Evolutionary conservation across 2,113 vertebrate species (phyloP).

Genomic region (Notothenia rossii): DNA sequence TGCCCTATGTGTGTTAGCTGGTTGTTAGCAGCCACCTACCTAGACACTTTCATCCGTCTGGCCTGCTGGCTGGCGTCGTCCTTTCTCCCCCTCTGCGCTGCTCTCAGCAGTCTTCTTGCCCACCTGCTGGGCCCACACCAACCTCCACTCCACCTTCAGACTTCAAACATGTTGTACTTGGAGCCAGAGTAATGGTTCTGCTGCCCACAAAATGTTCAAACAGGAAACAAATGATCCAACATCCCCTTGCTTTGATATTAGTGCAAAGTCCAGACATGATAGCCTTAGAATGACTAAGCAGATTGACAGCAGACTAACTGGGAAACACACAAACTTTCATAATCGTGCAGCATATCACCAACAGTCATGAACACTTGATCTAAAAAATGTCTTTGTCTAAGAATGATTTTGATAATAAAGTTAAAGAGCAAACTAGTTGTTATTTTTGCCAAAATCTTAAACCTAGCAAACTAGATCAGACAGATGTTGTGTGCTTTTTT

Average conservation of each 20-base stretch:
- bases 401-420: too few species aligned
- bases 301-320: not conserved
- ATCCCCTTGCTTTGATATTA: constrained; percentile 16
- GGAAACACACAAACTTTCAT: not conserved
- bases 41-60: constrained; percentile 45
- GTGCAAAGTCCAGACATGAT: constrained; percentile 13
- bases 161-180: constrained; percentile 64
- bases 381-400: too few species aligned
- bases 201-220: constrained; percentile 24
- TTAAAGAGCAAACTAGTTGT: too few species aligned
- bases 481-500: constrained; percentile 51
- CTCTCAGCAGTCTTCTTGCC: constrained; percentile 63
- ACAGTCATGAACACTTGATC: too few species aligned
- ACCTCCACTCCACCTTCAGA: constrained; percentile 41
- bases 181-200: constrained; percentile 25
- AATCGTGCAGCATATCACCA: not conserved
- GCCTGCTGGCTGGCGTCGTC: constrained; percentile 45
- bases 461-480: too few species aligned
- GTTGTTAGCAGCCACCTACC: constrained; percentile 21
- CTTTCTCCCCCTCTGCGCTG: constrained; percentile 49
- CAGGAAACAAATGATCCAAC: constrained; percentile 48
- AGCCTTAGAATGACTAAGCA: constrained; percentile 21
- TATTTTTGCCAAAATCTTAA: too few species aligned
- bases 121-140: constrained; percentile 71
- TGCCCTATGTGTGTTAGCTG: constrained; percentile 8